Percentiles rank a stretch among this genome's conserved stretches.
phyloP scores from a whole-genome alignment of 2,888 invertebrate species.

The Drosophila demipolita region DNA sequence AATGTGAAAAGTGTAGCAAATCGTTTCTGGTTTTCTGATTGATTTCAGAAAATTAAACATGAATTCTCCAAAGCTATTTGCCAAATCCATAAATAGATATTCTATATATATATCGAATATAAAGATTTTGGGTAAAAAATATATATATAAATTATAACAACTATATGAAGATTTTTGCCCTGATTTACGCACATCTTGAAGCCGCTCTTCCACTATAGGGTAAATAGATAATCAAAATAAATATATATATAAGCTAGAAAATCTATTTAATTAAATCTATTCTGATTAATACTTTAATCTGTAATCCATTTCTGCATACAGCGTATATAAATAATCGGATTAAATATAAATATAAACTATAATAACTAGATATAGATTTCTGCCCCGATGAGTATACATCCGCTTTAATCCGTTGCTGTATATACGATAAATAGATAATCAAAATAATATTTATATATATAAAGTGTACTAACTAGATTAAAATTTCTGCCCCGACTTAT shows the following conservation, averaged over 20 bases:
- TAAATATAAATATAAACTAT: neutral
- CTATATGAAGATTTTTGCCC: no score
- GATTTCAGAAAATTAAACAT: conserved; percentile 33
- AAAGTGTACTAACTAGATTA: no score
- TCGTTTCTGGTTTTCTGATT: conserved; percentile 51
- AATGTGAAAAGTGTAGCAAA: conserved; percentile 63
- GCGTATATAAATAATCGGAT: conserved; percentile 33
- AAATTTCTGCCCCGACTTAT: neutral
- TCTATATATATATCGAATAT: no score
- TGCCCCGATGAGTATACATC: no score
- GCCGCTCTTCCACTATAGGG: no score
- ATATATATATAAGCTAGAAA: no score
- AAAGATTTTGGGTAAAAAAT: neutral
- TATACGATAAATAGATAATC: no score
- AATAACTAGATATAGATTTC: no score
- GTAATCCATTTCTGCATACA: neutral
- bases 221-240: no score
- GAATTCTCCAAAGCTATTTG: no score
- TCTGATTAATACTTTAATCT: neutral
- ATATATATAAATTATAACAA: neutral
- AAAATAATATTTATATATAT: no score
- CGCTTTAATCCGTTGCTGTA: neutral
- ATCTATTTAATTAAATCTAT: no score
- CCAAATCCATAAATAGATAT: neutral
- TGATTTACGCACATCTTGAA: neutral